These are phyloP conservation scores for Pantelozetes paolii DNA, from an alignment of 2,888 invertebrate species.

Conservation along the genomic window DNA sequence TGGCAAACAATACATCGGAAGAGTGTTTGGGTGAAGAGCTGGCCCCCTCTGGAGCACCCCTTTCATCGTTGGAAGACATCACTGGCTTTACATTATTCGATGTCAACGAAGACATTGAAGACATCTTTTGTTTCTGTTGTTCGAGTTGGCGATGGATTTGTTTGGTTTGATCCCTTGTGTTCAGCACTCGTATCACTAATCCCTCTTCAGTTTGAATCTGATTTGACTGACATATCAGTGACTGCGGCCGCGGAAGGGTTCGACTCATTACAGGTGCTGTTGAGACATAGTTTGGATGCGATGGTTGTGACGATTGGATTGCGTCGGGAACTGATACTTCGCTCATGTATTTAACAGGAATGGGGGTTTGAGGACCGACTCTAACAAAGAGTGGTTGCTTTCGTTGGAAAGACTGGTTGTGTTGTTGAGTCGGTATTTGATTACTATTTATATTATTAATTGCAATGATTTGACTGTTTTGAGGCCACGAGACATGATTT, in stretches of 20 bases:
- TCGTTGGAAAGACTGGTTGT: neutral
- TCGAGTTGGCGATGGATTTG: conserved; percentile 26
- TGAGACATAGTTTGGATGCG: neutral
- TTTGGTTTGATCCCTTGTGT: conserved; percentile 34
- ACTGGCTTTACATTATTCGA: conserved; percentile 5
- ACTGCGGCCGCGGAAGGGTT: conserved; percentile 9
- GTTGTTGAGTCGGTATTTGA: neutral
- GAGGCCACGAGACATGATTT: conserved; percentile 45
- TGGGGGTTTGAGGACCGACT: neutral
- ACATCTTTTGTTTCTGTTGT: conserved; percentile 37
- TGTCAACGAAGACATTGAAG: conserved; percentile 35
- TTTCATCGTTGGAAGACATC: conserved; percentile 57
- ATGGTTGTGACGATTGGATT: neutral
- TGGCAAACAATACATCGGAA: conserved; percentile 44
- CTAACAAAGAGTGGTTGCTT: neutral
- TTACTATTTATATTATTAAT: conserved; percentile 3
- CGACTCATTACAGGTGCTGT: neutral
- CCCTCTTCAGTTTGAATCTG: neutral
- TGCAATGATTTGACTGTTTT: neutral
- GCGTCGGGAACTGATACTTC: neutral
- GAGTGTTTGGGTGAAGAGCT: conserved; percentile 62
- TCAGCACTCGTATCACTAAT: neutral
- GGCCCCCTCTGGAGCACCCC: conserved; percentile 70
- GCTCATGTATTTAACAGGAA: neutral
- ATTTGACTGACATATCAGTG: conserved; percentile 7